A percentile compares a stretch with the other conserved stretches of the same genome.
Evolutionary conservation across 1,140 invertebrate species (phyloP).

Genomic region (Rhopalosiphum maidis): DNA sequence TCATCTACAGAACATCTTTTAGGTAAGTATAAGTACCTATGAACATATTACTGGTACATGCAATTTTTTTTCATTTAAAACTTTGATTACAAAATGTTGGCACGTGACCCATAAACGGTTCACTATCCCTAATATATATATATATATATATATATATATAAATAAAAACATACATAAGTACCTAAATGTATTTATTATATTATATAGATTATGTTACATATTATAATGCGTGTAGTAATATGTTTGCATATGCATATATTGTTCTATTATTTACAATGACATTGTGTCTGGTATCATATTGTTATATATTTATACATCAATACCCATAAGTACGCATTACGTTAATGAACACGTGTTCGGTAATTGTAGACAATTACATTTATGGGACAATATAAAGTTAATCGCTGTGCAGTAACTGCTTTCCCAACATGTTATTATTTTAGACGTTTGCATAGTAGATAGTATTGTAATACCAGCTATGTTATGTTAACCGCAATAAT

Average conservation of each 20-base stretch:
- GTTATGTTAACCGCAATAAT: too few relatives aligned
- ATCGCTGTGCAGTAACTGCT: background rate
- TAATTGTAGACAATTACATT: constrained; percentile 1
- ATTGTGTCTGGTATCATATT: background rate
- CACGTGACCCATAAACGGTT: too few relatives aligned
- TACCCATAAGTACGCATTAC: background rate
- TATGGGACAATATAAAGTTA: background rate
- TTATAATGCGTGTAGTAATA: background rate
- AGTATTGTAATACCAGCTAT: too few relatives aligned
- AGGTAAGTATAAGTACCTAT: too few relatives aligned
- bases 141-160: too few relatives aligned
- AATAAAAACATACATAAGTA: background rate
- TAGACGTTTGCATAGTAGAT: background rate
- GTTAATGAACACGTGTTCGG: background rate
- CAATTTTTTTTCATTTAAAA: too few relatives aligned
- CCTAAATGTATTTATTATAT: background rate
- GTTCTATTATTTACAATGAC: background rate
- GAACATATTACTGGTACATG: too few relatives aligned
- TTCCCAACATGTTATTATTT: background rate
- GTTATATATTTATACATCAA: background rate
- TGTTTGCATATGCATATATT: background rate
- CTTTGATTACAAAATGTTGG: too few relatives aligned
- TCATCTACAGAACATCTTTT: too few relatives aligned
- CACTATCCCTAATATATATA: too few relatives aligned
- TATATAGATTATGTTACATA: too few relatives aligned